Evolutionary conservation across 2,888 invertebrate genomes (phyloP).

Genomic region (Drosophila borealis): DNA sequence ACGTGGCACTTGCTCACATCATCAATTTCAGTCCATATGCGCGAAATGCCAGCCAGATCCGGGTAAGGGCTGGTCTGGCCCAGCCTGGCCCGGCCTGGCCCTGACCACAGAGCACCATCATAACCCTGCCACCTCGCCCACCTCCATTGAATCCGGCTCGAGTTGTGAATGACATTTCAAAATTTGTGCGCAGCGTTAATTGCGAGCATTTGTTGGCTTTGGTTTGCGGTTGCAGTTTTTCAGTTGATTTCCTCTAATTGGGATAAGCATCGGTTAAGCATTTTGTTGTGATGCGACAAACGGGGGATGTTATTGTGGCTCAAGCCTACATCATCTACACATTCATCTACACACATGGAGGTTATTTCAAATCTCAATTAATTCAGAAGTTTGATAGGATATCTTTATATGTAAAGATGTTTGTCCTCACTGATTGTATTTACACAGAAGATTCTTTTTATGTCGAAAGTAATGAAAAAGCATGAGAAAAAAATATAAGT

Average conservation of each 20-base stretch:
- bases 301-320: not conserved
- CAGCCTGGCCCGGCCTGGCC: not conserved
- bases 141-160: constrained; percentile 41
- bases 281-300: constrained; percentile 4
- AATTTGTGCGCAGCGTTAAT: constrained; percentile 68
- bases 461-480: too few species aligned
- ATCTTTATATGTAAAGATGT: too few species aligned
- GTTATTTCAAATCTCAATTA: too few species aligned
- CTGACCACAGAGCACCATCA: constrained; percentile 30
- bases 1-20: constrained; percentile 78
- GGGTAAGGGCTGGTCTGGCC: constrained; percentile 32
- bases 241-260: constrained; percentile 62
- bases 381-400: too few species aligned
- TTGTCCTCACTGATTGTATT: too few species aligned
- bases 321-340: too few species aligned
- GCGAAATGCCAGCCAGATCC: constrained; percentile 51
- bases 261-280: constrained; percentile 57
- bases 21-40: constrained; percentile 78
- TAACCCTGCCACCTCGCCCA: constrained; percentile 5
- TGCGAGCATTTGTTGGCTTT: constrained; percentile 74
- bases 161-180: constrained; percentile 26
- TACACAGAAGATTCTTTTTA: too few species aligned
- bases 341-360: too few species aligned
- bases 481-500: too few species aligned
- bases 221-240: constrained; percentile 49